Evolutionary conservation across 2,888 invertebrate genomes (phyloP).

Genomic region (Sminthurides aquaticus): DNA sequence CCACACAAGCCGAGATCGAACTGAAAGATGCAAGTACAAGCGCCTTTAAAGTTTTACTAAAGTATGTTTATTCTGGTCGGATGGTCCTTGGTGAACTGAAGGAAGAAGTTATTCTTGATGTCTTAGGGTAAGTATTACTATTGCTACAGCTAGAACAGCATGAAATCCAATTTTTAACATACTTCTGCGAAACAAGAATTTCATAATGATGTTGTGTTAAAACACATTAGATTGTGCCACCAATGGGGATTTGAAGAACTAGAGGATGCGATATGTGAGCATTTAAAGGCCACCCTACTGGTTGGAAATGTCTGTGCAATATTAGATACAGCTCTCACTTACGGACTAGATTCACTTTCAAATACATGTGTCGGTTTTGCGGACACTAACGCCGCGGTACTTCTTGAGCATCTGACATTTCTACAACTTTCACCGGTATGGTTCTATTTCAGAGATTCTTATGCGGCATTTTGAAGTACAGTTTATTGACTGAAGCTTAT

Average conservation of each 20-base stretch:
- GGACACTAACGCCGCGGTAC: slow-evolving; percentile 78
- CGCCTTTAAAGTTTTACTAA: slow-evolving; percentile 80
- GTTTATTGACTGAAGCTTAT: neutral
- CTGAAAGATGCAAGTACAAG: slow-evolving; percentile 72
- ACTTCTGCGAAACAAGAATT: neutral
- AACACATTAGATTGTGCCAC: slow-evolving; percentile 61
- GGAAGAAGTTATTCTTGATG: slow-evolving; percentile 53
- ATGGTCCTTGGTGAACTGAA: slow-evolving; percentile 56
- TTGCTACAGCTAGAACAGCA: neutral
- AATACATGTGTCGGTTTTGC: slow-evolving; percentile 81
- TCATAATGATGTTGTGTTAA: neutral
- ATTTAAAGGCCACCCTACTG: slow-evolving; percentile 77
- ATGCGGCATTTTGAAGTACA: neutral
- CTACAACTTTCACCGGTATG: slow-evolving; percentile 69
- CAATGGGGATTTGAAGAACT: slow-evolving; percentile 90
- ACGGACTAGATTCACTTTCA: slow-evolving; percentile 55
- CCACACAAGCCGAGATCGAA: slow-evolving; percentile 70
- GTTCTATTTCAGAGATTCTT: neutral
- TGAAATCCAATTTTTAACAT: too few species aligned
- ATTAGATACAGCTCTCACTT: slow-evolving; percentile 78
- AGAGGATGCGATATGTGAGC: slow-evolving; percentile 86
- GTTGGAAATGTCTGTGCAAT: slow-evolving; percentile 89
- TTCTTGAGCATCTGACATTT: slow-evolving; percentile 78
- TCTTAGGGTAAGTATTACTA: slow-evolving; percentile 53
- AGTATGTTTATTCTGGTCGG: slow-evolving; percentile 89